Percentiles rank a stretch among this genome's conserved stretches.
These are phyloP conservation scores for Dipodomys merriami DNA, from an alignment of 2,113 vertebrate species.

Conservation along the genomic window DNA sequence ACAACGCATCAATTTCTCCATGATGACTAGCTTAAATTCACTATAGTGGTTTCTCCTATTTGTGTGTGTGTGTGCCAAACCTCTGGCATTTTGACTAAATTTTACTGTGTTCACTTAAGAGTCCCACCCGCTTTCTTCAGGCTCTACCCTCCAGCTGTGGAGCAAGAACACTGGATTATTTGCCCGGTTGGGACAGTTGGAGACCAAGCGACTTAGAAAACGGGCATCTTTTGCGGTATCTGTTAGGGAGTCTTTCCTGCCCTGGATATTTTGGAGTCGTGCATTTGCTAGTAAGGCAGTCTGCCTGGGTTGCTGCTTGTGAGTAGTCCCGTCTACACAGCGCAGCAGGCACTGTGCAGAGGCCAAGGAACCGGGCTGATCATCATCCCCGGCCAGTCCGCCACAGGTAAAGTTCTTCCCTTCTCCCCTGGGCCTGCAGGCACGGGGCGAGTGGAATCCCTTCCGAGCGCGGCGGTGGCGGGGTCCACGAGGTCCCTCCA, in stretches of 20 bases:
- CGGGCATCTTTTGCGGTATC: background rate
- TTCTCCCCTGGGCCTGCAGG: background rate
- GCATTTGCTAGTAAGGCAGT: background rate
- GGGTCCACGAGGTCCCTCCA: background rate
- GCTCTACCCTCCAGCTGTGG: background rate
- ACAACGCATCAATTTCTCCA: slow-evolving; percentile 70
- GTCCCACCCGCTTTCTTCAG: slow-evolving; percentile 44
- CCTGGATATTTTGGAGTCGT: background rate
- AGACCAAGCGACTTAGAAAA: background rate
- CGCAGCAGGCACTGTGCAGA: background rate
- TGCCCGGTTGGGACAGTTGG: background rate
- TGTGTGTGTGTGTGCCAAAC: slow-evolving; percentile 44
- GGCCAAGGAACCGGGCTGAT: background rate
- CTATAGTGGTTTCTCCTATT: slow-evolving; percentile 48
- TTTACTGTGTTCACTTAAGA: background rate
- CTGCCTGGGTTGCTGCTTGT: background rate
- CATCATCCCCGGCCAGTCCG: slow-evolving; percentile 5
- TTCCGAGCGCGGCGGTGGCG: slow-evolving; percentile 9
- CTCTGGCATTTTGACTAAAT: slow-evolving; percentile 61
- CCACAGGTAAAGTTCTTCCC: slow-evolving; percentile 19
- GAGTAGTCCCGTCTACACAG: background rate
- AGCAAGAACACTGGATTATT: background rate
- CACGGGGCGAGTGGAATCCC: slow-evolving; percentile 41
- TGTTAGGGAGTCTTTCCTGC: background rate
- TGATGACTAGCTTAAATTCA: slow-evolving; percentile 61